Base-by-base conservation (phyloP, 2,113 vertebrate genomes). In the Daphoenositta chrysoptera region DNA sequence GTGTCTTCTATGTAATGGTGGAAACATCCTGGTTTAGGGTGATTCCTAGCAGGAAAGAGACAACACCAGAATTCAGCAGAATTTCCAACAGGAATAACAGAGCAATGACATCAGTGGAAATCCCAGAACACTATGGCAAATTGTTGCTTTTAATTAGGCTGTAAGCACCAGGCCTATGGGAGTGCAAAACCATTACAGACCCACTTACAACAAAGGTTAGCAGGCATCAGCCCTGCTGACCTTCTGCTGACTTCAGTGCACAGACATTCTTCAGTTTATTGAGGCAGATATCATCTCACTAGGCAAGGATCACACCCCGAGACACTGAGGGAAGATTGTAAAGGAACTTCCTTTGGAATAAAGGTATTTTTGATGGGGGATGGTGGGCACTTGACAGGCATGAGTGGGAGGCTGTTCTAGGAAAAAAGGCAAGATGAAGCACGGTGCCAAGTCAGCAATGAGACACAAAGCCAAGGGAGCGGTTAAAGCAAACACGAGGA, bases 381-480 rank as follows among this genome's bases (percentile, higher is more conserved):
- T 75, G 64, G 45, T 76, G 94, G 91, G 60, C 69, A 64, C 20
- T 70, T 63, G 64, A 87, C 47, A 87, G 56, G 35, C 11, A 28
- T 27, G 39, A 92, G 64, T 73, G 61, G 73, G 44, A 93, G 53
- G 78, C 40, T 87, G 61, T 84, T 93, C 22, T 48, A 94, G 50
- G 60, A 47, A 76, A 65, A 84, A 83, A 64, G 6, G 37, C 16
- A 57, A 90, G 44, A 14, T 83, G 76, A 73, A 58, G 44, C 58
- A n/a, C 37, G 60, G 30, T 77, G 80, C 89, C 88, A 93, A 94
- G 68, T 57, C 78, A 81, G 57, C 76, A 92, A n/a, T 22, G 42
- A 77, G 83, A 93, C 48, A 70, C 72, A 76, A 88, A 93, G 73
- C 79, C 92, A 93, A 95, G 81, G 77, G 83, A 93, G 93, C 3